phyloP scores from a whole-genome alignment of 2,888 invertebrate genomes.

The Eulithis testata region DNA sequence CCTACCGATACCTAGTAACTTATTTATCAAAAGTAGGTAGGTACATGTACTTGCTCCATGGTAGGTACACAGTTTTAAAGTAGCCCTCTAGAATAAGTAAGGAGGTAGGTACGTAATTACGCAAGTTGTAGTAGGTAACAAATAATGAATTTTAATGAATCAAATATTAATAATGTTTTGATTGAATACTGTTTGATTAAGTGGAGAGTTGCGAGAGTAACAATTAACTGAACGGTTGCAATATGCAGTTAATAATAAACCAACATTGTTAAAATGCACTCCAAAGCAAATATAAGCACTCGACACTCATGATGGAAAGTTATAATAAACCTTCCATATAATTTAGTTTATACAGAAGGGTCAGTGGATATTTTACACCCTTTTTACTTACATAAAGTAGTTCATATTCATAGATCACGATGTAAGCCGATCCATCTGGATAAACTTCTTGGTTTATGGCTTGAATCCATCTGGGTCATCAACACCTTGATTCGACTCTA shows the following conservation, averaged over 20 bases:
- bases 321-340: slow-evolving; percentile 14
- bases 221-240: slow-evolving; percentile 1
- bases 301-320: slow-evolving; percentile 5
- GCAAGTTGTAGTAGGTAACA: background rate
- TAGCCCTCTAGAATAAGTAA: no score
- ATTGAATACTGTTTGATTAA: background rate
- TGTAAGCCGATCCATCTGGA: no score
- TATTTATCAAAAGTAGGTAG: no score
- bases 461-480: no score
- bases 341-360: background rate
- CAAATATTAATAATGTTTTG: background rate
- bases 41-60: no score
- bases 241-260: slow-evolving; percentile 11
- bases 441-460: no score
- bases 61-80: no score
- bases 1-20: no score
- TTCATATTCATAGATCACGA: no score
- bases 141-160: background rate
- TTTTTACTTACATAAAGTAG: no score
- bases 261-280: slow-evolving; percentile 18
- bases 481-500: no score
- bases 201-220: background rate
- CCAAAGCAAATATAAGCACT: slow-evolving; percentile 12
- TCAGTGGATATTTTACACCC: background rate
- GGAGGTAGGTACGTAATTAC: no score